phyloP scores from a whole-genome alignment of 2,888 invertebrate genomes.

The Nephrotoma flavescens region DNA sequence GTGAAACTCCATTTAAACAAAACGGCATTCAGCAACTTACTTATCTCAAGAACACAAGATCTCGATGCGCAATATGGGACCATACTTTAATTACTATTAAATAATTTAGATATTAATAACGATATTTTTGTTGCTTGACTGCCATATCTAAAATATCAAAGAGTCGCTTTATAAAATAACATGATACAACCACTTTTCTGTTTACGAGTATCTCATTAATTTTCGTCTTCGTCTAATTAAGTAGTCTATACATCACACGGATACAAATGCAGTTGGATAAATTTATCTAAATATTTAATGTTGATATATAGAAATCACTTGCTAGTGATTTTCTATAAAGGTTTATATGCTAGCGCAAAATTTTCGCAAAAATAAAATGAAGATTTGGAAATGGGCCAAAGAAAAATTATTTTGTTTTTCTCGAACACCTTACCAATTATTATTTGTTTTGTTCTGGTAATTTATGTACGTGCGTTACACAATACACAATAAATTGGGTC shows the following conservation, averaged over 20 bases:
- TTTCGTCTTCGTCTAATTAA: neutral
- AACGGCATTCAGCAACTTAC: too few relatives aligned
- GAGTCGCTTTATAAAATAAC: too few relatives aligned
- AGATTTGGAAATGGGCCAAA: neutral
- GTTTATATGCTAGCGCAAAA: neutral
- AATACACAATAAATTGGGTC: neutral
- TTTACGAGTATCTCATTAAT: too few relatives aligned
- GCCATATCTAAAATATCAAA: too few relatives aligned
- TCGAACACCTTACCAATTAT: neutral
- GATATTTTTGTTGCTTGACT: too few relatives aligned
- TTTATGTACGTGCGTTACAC: neutral
- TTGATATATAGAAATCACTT: neutral
- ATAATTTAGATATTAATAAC: too few relatives aligned
- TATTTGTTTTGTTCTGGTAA: neutral
- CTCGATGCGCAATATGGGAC: too few relatives aligned
- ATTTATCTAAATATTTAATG: neutral
- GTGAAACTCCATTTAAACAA: too few relatives aligned
- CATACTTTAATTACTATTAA: too few relatives aligned
- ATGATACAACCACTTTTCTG: too few relatives aligned
- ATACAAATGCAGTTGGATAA: neutral
- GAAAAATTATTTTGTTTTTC: neutral
- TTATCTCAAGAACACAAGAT: too few relatives aligned
- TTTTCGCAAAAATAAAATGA: neutral
- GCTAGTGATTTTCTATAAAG: neutral
- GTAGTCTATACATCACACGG: neutral